Evolutionary conservation across 2,113 vertebrate species (phyloP), one percentile per base, ranked within the genome.

Genomic region (Ochotona curzoniae): DNA sequence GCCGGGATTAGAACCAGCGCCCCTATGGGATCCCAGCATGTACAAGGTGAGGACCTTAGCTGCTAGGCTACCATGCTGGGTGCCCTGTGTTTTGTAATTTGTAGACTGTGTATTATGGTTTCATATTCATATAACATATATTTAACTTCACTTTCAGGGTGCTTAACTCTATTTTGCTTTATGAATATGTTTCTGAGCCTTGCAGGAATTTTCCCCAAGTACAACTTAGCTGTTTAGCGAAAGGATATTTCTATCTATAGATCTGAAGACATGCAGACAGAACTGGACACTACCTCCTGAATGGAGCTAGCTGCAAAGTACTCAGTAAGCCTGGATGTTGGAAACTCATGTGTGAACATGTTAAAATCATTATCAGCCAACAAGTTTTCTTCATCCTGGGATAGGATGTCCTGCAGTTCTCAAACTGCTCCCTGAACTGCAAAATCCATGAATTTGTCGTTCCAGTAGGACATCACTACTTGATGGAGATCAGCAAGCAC

Each of bases 111-210:
- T 4, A 23, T 89, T 88, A 57, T 84, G 60, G 61, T 74, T 44
- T 5, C 49, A 54, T 47, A 35, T 14, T 89, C n/a, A 92, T 88
- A 74, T 11, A 87, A 51, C 87, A 63, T 89, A 66, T 30, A 76
- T 83, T 82, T 84, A 89, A 79, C 28, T 70, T 94, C 54, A 83
- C n/a, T n/a, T n/a, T n/a, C n/a, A n/a, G n/a, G n/a, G n/a, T n/a
- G n/a, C n/a, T 92, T 51, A 94, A 93, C 44, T 78, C 64, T 63
- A 14, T 67, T 38, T 54, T 69, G 26, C 51, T 79, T 83, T 80
- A 73, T 47, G 66, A 74, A 92, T 44, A 91, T n/a, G 13, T 60
- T 85, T 61, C n/a, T 75, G 51, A 15, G 28, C 38, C 81, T 81
- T 61, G 18, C 25, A 28, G 30, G 25, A 87, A 88, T 83, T 88